Conservation (phyloP, 2,797 vertebrate species). For the Apodemus agrarius region DNA sequence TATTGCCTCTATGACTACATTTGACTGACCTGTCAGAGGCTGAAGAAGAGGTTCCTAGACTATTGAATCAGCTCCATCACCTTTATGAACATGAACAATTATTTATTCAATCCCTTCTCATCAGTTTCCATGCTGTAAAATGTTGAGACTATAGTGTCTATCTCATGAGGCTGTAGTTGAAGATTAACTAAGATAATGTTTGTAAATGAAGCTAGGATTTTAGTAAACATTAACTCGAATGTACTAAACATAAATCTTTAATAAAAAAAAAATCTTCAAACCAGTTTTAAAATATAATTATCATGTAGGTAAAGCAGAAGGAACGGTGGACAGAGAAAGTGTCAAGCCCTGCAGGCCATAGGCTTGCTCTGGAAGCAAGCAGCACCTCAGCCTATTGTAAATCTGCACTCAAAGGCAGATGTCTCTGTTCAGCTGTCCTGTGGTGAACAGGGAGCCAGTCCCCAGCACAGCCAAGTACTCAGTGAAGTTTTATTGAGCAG, state of each 20-base stretch:
- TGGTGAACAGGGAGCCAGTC: background rate
- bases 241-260: background rate
- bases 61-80: background rate
- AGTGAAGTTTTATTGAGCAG: background rate
- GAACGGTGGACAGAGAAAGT: background rate
- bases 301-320: background rate
- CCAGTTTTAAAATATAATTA: background rate
- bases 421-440: background rate
- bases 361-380: background rate
- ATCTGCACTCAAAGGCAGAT: background rate
- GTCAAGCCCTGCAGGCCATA: background rate
- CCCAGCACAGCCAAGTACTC: background rate
- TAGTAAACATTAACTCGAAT: background rate
- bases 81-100: background rate
- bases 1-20: background rate
- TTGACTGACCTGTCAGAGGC: background rate
- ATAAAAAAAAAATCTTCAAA: background rate
- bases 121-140: background rate
- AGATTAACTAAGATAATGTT: background rate
- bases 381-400: background rate
- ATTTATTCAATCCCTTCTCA: background rate
- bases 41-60: background rate
- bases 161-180: background rate
- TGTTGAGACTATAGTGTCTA: background rate
- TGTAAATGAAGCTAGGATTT: background rate